phyloP scores from a whole-genome alignment of 2,113 vertebrate genomes.

The Centrocercus urophasianus region DNA sequence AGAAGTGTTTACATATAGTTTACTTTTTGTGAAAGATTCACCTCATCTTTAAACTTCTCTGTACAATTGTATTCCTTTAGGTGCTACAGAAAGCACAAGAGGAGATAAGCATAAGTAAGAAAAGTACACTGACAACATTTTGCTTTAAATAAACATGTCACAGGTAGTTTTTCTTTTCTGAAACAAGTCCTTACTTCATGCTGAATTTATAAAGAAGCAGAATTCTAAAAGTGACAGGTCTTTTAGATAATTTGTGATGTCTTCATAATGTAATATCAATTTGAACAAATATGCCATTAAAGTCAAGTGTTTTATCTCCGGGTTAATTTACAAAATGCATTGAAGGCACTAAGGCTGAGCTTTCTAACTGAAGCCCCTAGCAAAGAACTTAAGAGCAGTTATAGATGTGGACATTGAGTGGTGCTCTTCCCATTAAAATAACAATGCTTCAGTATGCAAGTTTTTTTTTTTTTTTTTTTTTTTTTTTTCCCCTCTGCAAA shows the following conservation, averaged over 20 bases:
- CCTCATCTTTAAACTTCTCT: not conserved
- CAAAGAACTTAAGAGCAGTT: not conserved
- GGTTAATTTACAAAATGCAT: not conserved
- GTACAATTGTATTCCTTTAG: not conserved
- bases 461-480: not conserved
- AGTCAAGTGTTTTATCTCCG: not conserved
- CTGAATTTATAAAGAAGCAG: not conserved
- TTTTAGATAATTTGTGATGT: not conserved
- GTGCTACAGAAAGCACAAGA: not conserved
- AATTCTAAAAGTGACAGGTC: not conserved
- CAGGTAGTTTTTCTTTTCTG: not conserved
- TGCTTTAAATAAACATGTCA: not conserved
- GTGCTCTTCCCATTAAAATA: constrained; percentile 53
- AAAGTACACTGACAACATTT: not conserved
- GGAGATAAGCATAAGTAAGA: not conserved
- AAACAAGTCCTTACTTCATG: not conserved
- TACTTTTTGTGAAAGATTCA: not conserved
- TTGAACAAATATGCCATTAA: not conserved
- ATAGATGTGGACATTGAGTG: constrained; percentile 12
- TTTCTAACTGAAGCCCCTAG: not conserved
- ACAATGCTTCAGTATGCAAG: not conserved
- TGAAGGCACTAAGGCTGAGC: not conserved
- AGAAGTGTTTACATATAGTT: not conserved
- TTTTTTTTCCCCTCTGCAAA: not conserved
- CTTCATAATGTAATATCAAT: not conserved